A percentile compares a stretch with the other conserved stretches of the same genome.
Evolutionary conservation across 2,113 vertebrate species (phyloP).

Genomic region (Ceyx margarethae): DNA sequence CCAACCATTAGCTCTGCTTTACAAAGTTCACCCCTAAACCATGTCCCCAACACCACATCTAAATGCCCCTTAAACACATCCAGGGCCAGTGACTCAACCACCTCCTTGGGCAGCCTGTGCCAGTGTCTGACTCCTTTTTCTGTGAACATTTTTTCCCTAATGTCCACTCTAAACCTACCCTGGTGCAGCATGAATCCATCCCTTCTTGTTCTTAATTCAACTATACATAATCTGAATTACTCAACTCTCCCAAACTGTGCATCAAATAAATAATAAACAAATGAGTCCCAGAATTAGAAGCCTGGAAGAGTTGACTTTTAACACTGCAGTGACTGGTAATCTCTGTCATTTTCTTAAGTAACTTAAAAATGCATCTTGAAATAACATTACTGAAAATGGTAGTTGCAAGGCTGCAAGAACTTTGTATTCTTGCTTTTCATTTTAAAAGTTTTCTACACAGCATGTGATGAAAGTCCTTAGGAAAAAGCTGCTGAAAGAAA

Average conservation of each 20-base stretch:
- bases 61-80: too few species aligned
- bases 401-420: background rate
- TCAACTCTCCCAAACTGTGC: background rate
- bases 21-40: too few species aligned
- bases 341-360: background rate
- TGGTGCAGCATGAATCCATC: too few species aligned
- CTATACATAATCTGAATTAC: background rate
- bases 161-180: too few species aligned
- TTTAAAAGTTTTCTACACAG: background rate
- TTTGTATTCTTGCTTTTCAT: background rate
- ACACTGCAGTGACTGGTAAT: background rate
- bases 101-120: too few species aligned
- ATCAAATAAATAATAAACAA: background rate
- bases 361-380: background rate
- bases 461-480: background rate
- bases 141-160: too few species aligned
- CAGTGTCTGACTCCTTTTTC: too few species aligned
- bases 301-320: background rate
- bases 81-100: too few species aligned
- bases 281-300: background rate
- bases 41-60: too few species aligned
- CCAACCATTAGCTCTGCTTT: too few species aligned
- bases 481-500: background rate
- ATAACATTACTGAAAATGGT: background rate
- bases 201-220: background rate